These are phyloP conservation scores for Acinonyx jubatus DNA, from an alignment of 2,113 vertebrate species.

Conservation along the genomic window DNA sequence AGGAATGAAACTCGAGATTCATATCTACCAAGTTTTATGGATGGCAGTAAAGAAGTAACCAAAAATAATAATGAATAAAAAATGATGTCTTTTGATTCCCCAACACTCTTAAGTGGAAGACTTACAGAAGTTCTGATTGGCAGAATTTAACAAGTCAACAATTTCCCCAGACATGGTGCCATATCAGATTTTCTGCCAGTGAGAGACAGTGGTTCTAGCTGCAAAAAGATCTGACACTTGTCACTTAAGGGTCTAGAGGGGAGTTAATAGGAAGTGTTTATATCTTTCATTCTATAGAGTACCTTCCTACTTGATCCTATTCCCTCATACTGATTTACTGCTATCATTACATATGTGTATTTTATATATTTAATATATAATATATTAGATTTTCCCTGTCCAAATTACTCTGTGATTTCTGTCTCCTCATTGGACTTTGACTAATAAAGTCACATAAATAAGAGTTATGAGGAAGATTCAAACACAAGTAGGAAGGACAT, in stretches of 20 bases:
- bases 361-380: neutral
- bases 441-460: neutral
- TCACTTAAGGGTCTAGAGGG: neutral
- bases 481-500: neutral
- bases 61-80: neutral
- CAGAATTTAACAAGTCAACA: neutral
- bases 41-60: neutral
- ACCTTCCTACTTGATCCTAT: neutral
- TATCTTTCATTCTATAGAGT: neutral
- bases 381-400: neutral
- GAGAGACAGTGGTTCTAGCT: neutral
- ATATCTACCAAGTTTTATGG: neutral
- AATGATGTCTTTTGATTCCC: neutral
- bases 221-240: neutral
- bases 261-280: accelerated
- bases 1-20: neutral
- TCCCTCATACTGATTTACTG: neutral
- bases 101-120: neutral
- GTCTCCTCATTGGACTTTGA: neutral
- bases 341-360: neutral
- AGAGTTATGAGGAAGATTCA: neutral
- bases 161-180: accelerated
- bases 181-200: neutral
- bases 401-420: neutral
- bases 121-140: neutral